Evolutionary conservation across 2,797 vertebrate species (phyloP), one percentile per base, ranked within the genome.

Genomic region (Sebastes dallii): DNA sequence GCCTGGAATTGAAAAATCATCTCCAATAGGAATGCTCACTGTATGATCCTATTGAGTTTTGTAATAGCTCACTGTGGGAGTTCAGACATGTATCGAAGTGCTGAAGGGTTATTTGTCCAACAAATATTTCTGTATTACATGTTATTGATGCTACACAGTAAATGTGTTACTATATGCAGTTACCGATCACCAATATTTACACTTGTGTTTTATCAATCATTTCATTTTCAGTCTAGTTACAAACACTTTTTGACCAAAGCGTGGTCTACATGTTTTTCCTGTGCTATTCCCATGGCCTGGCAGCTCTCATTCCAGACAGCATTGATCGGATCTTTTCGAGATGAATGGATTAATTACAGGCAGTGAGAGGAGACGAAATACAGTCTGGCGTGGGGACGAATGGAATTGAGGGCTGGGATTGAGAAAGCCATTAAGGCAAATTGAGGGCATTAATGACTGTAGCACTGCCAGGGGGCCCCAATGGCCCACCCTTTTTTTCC

Each of bases 331-430:
- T 94, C 92, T 95, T 88, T 94, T 90, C 72, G 91, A 96, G 95
- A 96, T 95, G 95, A 95, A 96, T 96, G 95, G 95, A 96, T 96
- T 96, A 96, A 96, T 96, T 95, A 96, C 92, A 89, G 91, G 77
- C 93, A 86, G 88, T 85, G 94, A 94, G 92, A 91, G 92, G 90
- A 87, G 86, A 89, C 86, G 81, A 91, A 94, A 91, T 92, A 90
- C 87, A 90, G 92, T 93, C 79, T 89, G 90, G 91, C 89, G 59
- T 88, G 78, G 87, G 91, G 92, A 85, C 78, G 87, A 81, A 93
- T 91, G 89, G 87, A 90, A 88, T 78, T 67, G 91, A 90, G 90
- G 86, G 81, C 86, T 86, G 78, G 88, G 94, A 93, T 88, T 91
- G 92, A 92, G 94, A 94, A 95, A 95, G 86, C 94, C 93, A 95